These are phyloP conservation scores for Trichechus manatus DNA, from an alignment of 2,113 vertebrate species.

Conservation along the genomic window DNA sequence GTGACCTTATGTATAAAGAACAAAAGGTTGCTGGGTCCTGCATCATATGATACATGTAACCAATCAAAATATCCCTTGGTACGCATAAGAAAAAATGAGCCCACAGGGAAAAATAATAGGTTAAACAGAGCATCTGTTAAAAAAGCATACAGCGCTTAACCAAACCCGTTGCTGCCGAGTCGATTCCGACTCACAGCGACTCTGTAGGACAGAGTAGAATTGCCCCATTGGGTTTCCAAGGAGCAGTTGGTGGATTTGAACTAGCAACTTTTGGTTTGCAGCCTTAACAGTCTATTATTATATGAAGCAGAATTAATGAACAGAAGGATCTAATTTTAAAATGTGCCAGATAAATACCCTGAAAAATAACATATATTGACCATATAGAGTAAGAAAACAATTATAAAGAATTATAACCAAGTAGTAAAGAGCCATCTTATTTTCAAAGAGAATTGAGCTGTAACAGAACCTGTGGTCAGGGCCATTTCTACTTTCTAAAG, in stretches of 20 bases:
- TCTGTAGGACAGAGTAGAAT: no score
- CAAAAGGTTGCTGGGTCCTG: no score
- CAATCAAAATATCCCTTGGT: neutral
- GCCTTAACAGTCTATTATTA: neutral
- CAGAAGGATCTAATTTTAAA: neutral
- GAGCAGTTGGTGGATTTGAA: no score
- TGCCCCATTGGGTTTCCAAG: no score
- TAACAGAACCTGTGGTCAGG: neutral
- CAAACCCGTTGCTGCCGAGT: no score
- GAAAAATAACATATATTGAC: neutral
- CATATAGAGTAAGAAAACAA: neutral
- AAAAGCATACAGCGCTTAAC: neutral
- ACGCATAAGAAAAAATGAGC: neutral
- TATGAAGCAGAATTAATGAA: neutral
- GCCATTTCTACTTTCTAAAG: slow-evolving; percentile 8
- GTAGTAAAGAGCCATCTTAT: neutral
- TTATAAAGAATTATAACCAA: neutral
- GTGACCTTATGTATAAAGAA: no score
- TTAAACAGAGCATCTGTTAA: neutral
- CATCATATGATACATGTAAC: neutral
- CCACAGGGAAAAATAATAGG: neutral
- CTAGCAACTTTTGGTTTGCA: no score
- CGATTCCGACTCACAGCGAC: no score
- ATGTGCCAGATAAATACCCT: neutral
- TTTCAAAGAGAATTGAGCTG: neutral